These are phyloP conservation scores for Paedocypris sp. DNA, from an alignment of 2,113 vertebrate species.

Conservation along the genomic window DNA sequence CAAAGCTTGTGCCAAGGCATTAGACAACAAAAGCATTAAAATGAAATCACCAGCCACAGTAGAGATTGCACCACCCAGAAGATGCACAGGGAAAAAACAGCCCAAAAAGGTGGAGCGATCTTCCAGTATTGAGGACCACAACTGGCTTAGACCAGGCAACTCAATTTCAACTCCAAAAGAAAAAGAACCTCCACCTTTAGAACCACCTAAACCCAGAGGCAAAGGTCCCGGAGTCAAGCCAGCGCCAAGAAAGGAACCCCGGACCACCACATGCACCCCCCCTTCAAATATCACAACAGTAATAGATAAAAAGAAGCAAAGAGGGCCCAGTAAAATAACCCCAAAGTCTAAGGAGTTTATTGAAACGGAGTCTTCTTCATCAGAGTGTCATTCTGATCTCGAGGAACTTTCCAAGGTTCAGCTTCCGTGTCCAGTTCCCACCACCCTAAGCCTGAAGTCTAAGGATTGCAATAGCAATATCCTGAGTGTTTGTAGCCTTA, in stretches of 20 bases:
- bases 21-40: conserved; percentile 77
- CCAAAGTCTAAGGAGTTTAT: conserved; percentile 95
- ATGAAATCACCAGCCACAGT: conserved; percentile 73
- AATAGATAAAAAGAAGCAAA: conserved; percentile 83
- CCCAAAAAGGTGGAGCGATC: conserved; percentile 77
- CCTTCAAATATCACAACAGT: conserved; percentile 47
- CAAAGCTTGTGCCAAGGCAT: conserved; percentile 72
- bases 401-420: conserved; percentile 78
- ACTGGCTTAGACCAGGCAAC: conserved; percentile 76
- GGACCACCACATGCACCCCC: conserved; percentile 57
- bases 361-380: conserved; percentile 88
- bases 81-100: conserved; percentile 54
- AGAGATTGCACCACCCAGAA: conserved; percentile 66
- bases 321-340: conserved; percentile 78
- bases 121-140: conserved; percentile 70
- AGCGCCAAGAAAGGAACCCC: conserved; percentile 85
- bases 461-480: conserved; percentile 55
- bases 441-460: conserved; percentile 45
- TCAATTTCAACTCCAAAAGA: conserved; percentile 78
- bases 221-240: conserved; percentile 76
- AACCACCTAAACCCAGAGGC: conserved; percentile 71
- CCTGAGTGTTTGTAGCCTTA: conserved; percentile 63
- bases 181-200: conserved; percentile 70
- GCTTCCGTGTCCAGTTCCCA: conserved; percentile 35
- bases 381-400: conserved; percentile 85